phyloP scores from a whole-genome alignment of 1,140 invertebrate genomes.

The Sipha flava region DNA sequence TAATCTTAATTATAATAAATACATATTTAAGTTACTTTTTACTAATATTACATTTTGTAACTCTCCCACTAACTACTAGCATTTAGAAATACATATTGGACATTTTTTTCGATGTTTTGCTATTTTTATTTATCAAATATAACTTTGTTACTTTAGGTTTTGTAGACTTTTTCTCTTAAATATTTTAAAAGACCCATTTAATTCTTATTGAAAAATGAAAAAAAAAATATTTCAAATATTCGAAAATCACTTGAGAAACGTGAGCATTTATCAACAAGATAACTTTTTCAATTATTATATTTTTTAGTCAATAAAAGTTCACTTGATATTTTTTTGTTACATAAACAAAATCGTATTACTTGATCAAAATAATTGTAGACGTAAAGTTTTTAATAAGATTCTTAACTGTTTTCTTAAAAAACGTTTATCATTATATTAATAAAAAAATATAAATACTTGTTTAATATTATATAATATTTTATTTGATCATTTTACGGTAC shows the following conservation, averaged over 20 bases:
- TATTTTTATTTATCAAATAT: not conserved
- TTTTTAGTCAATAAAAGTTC: not conserved
- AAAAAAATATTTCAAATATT: not conserved
- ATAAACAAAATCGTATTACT: not conserved
- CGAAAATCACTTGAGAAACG: not conserved
- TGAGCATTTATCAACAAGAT: not conserved
- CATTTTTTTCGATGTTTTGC: not conserved
- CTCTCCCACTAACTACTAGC: too few species aligned
- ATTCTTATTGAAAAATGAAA: not conserved
- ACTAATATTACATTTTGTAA: too few species aligned
- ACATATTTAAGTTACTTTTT: too few species aligned
- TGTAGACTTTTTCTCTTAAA: not conserved
- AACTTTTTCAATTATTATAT: not conserved
- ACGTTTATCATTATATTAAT: not conserved
- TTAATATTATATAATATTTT: too few species aligned
- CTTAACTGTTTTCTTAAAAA: not conserved
- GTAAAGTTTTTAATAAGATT: not conserved
- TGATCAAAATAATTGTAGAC: not conserved
- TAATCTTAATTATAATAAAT: too few species aligned
- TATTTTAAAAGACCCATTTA: not conserved
- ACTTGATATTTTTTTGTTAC: not conserved
- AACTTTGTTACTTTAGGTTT: not conserved
- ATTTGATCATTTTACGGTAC: too few species aligned
- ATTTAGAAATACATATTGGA: not conserved
- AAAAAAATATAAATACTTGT: not conserved